phyloP scores from a whole-genome alignment of 2,888 invertebrate genomes.

The Plagiodera versicolora region DNA sequence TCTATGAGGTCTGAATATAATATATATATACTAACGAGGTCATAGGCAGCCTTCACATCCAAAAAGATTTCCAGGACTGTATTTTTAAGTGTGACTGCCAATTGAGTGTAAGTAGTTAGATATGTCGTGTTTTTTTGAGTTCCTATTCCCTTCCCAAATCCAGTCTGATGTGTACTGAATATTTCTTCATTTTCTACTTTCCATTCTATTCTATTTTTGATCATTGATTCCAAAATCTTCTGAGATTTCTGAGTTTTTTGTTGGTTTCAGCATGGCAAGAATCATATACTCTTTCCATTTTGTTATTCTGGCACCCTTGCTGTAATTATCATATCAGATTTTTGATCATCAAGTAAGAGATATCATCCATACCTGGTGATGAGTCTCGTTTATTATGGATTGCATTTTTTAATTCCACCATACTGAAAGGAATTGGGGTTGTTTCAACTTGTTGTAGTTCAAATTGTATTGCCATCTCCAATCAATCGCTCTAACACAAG shows the following conservation, averaged over 20 bases:
- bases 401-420: too few relatives aligned
- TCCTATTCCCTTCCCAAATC: slow-evolving; percentile 1
- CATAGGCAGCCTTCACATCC: slow-evolving; percentile 14
- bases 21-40: slow-evolving; percentile 10
- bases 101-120: background rate
- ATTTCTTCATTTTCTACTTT: background rate
- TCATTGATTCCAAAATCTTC: slow-evolving; percentile 4
- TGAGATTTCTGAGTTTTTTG: too few relatives aligned
- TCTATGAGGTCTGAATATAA: background rate
- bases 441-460: too few relatives aligned
- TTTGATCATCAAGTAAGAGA: slow-evolving; percentile 11
- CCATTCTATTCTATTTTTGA: slow-evolving; percentile 12
- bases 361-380: slow-evolving; percentile 15
- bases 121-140: slow-evolving; percentile 1
- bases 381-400: too few relatives aligned
- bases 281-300: background rate
- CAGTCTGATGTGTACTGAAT: background rate
- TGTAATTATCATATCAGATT: too few relatives aligned
- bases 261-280: too few relatives aligned
- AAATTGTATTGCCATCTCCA: too few relatives aligned
- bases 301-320: too few relatives aligned
- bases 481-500: too few relatives aligned
- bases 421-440: too few relatives aligned
- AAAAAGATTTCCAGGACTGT: too few relatives aligned
- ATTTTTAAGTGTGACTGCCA: slow-evolving; percentile 5